phyloP scores from a whole-genome alignment of 2,113 vertebrate genomes.

The Ophthalmolycus amberensis region DNA sequence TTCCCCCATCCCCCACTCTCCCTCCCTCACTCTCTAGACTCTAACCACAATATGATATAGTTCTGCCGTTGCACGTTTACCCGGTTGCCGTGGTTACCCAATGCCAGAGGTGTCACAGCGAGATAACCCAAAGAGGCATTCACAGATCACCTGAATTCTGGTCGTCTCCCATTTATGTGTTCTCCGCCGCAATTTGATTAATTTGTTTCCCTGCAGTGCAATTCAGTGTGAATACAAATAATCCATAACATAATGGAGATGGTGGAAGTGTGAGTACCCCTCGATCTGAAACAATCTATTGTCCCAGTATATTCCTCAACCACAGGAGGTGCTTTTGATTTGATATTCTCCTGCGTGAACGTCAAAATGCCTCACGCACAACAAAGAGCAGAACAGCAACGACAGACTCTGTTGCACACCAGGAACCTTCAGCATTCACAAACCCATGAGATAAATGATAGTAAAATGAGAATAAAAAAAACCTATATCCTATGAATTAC shows the following conservation, averaged over 20 bases:
- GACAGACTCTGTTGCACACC: slow-evolving; percentile 51
- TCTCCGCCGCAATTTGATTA: slow-evolving; percentile 68
- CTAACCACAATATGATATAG: slow-evolving; percentile 79
- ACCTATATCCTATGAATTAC: slow-evolving; percentile 55
- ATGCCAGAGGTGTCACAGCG: slow-evolving; percentile 74
- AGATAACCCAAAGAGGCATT: slow-evolving; percentile 82
- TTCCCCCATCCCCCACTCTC: slow-evolving; percentile 70
- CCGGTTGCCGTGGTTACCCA: slow-evolving; percentile 82
- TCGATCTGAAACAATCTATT: slow-evolving; percentile 71
- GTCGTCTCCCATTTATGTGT: slow-evolving; percentile 69
- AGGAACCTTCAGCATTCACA: slow-evolving; percentile 45
- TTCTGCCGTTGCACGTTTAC: slow-evolving; percentile 81
- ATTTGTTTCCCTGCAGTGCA: slow-evolving; percentile 71
- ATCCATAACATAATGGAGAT: slow-evolving; percentile 71
- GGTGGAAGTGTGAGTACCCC: slow-evolving; percentile 55
- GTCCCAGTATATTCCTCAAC: slow-evolving; percentile 64
- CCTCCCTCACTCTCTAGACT: slow-evolving; percentile 59
- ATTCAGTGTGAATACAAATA: slow-evolving; percentile 78
- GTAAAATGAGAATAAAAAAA: slow-evolving; percentile 63
- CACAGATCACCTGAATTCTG: slow-evolving; percentile 82
- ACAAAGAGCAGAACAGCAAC: slow-evolving; percentile 57
- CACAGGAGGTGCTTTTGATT: slow-evolving; percentile 68
- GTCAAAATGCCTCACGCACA: slow-evolving; percentile 56
- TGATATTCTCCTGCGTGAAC: slow-evolving; percentile 62
- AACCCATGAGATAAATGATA: slow-evolving; percentile 52